Base-by-base conservation (phyloP, 2,113 vertebrate species). In the Psittacula cyanocephala region DNA sequence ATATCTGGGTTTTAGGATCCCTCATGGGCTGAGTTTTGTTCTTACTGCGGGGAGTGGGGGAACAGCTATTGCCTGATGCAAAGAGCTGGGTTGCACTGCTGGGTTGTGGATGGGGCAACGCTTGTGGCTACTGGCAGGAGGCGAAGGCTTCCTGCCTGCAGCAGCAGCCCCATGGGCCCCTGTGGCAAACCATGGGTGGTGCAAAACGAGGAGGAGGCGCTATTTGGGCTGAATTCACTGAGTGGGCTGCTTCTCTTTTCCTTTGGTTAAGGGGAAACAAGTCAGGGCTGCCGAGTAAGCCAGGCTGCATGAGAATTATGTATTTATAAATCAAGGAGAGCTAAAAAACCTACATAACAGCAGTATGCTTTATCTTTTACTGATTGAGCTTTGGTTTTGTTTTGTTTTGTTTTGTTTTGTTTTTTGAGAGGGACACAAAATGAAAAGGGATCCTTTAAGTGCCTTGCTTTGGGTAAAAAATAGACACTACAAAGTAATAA, bases 91-190 rank as follows among this genome's bases (percentile, higher is more conserved):
- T 81, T 78, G 64, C 1, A 0, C 27, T 23, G n/a, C 67, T 37
- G 53, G 53, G 14, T 7, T 77, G 31, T 37, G 77, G 25, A n/a
- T 57, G 35, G 39, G 39, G 7, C 2, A 2, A 11, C 33, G n/a
- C 23, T 16, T 43, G 69, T 11, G 57, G 4, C 35, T 62, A 22
- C 8, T 15, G 49, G 35, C 22, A 57, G 41, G 44, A n/a, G 13
- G 28, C 0, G 2, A 91, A 64, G 35, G 8, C 41, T 82, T 65
- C 6, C 7, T 23, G 18, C 3, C 17, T 2, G 0, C 37, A 46
- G 28, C 44, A 65, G 35, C 22, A 75, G 31, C n/a, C 0, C 1
- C 11, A 18, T 1, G 0, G 2, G 2, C 57, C 7, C 43, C n/a
- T 29, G 2, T 8, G 33, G 11, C 27, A 72, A 83, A 68, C 44